Percentiles rank a stretch among this genome's conserved stretches.
Conservation (phyloP, 2,113 vertebrate species). For the Mormyrus iriodes region DNA sequence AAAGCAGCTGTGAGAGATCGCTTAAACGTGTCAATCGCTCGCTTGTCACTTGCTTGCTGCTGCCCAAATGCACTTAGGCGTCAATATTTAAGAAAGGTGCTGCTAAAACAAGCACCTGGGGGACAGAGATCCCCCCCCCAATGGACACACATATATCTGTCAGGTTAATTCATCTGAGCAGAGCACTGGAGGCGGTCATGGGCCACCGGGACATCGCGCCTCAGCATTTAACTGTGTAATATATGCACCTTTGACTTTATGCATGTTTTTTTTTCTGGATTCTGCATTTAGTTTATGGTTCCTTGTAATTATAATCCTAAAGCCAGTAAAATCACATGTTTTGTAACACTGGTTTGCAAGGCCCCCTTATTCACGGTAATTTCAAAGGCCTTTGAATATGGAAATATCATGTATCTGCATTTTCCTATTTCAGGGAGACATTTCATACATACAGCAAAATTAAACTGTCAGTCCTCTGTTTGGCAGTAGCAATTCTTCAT, state of each 20-base stretch:
- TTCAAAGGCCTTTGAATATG: constrained; percentile 41
- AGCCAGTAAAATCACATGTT: not conserved
- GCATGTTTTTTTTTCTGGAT: not conserved
- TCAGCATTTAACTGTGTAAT: not conserved
- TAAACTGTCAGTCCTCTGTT: not conserved
- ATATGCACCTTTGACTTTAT: not conserved
- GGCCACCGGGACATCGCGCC: not conserved
- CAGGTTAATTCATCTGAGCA: constrained; percentile 52
- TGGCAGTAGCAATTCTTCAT: not conserved
- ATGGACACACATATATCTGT: constrained; percentile 66
- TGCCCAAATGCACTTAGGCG: constrained; percentile 72
- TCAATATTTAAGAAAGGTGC: constrained; percentile 80
- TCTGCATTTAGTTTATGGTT: not conserved
- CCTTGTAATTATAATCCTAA: not conserved
- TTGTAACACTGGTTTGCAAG: not conserved
- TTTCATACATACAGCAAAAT: not conserved
- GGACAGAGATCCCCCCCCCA: constrained; percentile 60
- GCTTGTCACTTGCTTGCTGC: constrained; percentile 78
- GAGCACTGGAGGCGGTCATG: constrained; percentile 17
- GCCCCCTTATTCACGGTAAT: not conserved
- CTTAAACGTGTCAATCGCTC: constrained; percentile 79
- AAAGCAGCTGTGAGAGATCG: constrained; percentile 77
- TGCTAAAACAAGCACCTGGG: constrained; percentile 71
- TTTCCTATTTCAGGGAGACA: not conserved
- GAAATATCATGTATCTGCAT: constrained; percentile 36